A percentile compares a stretch with the other conserved stretches of the same genome.
These are phyloP conservation scores for Sinocyclocheilus maitianheensis DNA, from an alignment of 2,113 vertebrate species.

Conservation along the genomic window DNA sequence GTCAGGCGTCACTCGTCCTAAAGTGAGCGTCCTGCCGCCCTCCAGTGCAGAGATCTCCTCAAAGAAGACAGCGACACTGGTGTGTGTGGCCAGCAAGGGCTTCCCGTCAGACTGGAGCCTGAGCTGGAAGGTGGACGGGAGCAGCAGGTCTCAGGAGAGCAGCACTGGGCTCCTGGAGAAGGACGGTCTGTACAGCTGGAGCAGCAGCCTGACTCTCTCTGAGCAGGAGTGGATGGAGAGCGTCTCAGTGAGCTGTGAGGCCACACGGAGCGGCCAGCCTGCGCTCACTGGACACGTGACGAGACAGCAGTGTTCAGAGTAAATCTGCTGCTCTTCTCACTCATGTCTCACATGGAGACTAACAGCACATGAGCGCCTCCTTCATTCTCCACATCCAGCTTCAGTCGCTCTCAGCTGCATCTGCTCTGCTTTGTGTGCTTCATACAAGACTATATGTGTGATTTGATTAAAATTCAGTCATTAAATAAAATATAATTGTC, in stretches of 20 bases:
- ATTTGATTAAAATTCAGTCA: neutral
- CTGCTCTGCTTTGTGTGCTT: neutral
- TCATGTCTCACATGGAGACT: neutral
- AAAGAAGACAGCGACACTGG: neutral
- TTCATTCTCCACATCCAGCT: conserved; percentile 2
- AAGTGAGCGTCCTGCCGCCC: neutral
- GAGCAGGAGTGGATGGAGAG: conserved; percentile 8
- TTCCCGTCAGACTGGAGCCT: too few species aligned
- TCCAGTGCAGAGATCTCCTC: conserved; percentile 9
- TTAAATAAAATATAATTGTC: neutral
- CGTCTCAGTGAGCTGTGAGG: conserved; percentile 5
- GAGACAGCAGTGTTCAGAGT: neutral
- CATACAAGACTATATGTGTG: neutral
- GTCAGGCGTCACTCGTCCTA: too few species aligned
- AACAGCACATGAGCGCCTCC: conserved; percentile 1
- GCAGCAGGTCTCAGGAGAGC: neutral
- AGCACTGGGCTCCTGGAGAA: conserved; percentile 5
- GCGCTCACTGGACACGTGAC: neutral
- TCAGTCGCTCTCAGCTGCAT: neutral
- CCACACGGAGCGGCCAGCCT: neutral
- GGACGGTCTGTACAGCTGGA: conserved; percentile 7
- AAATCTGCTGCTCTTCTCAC: conserved; percentile 11
- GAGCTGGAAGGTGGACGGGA: neutral
- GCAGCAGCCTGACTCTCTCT: neutral
- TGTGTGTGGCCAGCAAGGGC: too few species aligned